Evolutionary conservation across 1,140 invertebrate species (phyloP).

Genomic region (Pseudomyrmex cubaensis): DNA sequence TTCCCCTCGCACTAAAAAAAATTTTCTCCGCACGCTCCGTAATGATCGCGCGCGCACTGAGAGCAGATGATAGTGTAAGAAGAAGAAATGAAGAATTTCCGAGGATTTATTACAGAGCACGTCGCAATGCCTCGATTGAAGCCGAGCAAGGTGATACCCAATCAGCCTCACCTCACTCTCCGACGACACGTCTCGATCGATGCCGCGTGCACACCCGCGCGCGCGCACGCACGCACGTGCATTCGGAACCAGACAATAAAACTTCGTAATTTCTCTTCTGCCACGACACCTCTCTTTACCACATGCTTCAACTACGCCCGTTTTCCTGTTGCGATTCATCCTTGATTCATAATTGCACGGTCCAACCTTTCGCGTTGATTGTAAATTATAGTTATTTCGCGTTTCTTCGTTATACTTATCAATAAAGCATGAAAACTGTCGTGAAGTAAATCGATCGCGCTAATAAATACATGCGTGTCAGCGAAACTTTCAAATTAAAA

Average conservation of each 20-base stretch:
- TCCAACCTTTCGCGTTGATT: slow-evolving; percentile 64
- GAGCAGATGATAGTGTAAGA: slow-evolving; percentile 26
- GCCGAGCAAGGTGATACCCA: slow-evolving; percentile 68
- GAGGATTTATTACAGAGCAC: slow-evolving; percentile 71
- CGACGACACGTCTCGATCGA: slow-evolving; percentile 55
- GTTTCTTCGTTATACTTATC: neutral
- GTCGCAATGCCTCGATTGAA: slow-evolving; percentile 61
- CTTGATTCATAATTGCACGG: slow-evolving; percentile 71
- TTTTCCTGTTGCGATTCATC: slow-evolving; percentile 65
- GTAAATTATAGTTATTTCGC: slow-evolving; percentile 70
- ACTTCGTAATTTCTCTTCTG: slow-evolving; percentile 27
- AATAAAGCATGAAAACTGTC: slow-evolving; percentile 22
- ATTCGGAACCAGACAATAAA: slow-evolving; percentile 54
- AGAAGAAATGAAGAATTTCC: slow-evolving; percentile 58
- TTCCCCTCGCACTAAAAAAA: neutral
- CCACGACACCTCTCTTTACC: slow-evolving; percentile 27
- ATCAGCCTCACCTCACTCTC: slow-evolving; percentile 63
- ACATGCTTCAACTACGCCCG: slow-evolving; percentile 41
- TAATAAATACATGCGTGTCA: neutral
- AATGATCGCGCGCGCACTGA: neutral
- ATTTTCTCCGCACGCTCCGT: slow-evolving; percentile 19
- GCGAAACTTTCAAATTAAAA: no score
- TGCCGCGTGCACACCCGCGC: slow-evolving; percentile 20
- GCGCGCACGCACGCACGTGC: neutral
- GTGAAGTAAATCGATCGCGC: slow-evolving; percentile 9